Conservation (phyloP, 2,797 vertebrate species). For the Bryconaethiops microstoma region DNA sequence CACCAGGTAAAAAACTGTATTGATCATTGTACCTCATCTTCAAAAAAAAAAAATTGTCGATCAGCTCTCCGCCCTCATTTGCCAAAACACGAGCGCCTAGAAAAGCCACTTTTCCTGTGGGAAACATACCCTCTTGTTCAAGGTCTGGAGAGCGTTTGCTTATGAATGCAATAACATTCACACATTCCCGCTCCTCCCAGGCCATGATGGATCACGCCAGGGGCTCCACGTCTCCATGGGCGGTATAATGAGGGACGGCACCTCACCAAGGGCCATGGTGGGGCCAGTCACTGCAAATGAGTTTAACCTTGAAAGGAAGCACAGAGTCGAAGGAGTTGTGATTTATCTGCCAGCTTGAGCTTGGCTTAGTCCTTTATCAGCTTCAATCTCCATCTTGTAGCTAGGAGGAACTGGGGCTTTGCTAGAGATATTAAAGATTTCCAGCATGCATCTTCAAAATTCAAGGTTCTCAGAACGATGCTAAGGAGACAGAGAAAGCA, state of each 20-base stretch:
- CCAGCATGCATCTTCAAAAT: background rate
- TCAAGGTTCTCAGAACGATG: background rate
- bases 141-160: conserved; percentile 53
- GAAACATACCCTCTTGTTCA: conserved; percentile 49
- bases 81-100: background rate
- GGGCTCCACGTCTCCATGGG: conserved; percentile 53
- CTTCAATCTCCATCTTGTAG: background rate
- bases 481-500: conserved; percentile 4
- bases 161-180: conserved; percentile 49
- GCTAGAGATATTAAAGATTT: background rate
- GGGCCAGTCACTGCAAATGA: conserved; percentile 66
- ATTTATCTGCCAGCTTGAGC: conserved; percentile 46
- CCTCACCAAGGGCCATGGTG: conserved; percentile 64
- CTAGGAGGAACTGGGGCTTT: background rate
- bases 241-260: conserved; percentile 61
- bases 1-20: too few species aligned
- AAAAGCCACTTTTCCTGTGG: conserved; percentile 40
- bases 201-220: conserved; percentile 64
- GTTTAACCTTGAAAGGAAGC: conserved; percentile 64
- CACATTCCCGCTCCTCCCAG: conserved; percentile 35
- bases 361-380: conserved; percentile 17
- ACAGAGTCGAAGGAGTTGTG: conserved; percentile 30
- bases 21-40: too few species aligned
- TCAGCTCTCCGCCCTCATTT: background rate
- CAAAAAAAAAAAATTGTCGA: too few species aligned